Base-by-base conservation (phyloP, 37 sponge, comb jelly and placozoan species). In the Spongilla lacustris region DNA sequence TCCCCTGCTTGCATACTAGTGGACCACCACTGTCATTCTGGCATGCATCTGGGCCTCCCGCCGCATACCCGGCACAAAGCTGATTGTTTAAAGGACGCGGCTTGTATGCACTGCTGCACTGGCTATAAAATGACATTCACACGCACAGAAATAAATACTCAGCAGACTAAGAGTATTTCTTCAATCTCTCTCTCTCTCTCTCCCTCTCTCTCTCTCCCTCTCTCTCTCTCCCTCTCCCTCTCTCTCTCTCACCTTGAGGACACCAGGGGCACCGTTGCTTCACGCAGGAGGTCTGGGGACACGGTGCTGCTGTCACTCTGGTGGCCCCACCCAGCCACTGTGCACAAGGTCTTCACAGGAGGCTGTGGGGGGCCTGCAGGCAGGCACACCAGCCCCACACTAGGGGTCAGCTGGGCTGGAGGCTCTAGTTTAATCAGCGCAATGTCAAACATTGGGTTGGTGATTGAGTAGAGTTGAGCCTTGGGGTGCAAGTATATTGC, bases 11-110 rank as follows among this genome's bases (percentile, higher is more conserved):
- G 67, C 91, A 87, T 24, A 84, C 83, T 68, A 91, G 73, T 21
- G 91, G 91, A 2, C 91, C 91, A 26, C 91, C 91, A 27, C 87
- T 87, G 87, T 91, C 91, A 86, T 82, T 86, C 78, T 83, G 87
- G 50, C 91, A 91, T 13, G 87, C 50, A 67, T 84, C 88, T 50
- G 36, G 49, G 4, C 84, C 80, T 5, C 85, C 89, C 4, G 78
- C 82, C 29, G 36, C 26, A 34, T 58, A 85, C 2, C 82, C 82
- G 4, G 86, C 91, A 90, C 87, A 90, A 30, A 90, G 77, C 27
- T 36, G 28, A 75, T 81, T 83, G n/a, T 35, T n/a, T 37, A 74
- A 58, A 19, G n/a, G n/a, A n/a, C n/a, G n/a, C n/a, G n/a, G n/a
- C n/a, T n/a, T 58, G 21, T 58, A 58, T 17, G 19, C 58, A 1